Evolutionary conservation across 2,888 invertebrate genomes (phyloP).

Genomic region (Philhelius pedissequus): DNA sequence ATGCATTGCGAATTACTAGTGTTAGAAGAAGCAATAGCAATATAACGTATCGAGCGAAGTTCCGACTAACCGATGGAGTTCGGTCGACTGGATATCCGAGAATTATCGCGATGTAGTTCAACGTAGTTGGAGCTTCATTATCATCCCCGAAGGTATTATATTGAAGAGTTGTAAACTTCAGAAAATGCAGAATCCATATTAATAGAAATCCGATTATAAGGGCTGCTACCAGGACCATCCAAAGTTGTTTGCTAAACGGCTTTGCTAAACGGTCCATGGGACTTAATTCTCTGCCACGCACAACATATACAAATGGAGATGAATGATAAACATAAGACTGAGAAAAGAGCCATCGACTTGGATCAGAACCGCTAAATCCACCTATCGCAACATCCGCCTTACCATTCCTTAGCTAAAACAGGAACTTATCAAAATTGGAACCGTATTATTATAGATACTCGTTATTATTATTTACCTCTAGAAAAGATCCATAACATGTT

Average conservation of each 20-base stretch:
- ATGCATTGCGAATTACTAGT: conserved; percentile 74
- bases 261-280: conserved; percentile 69
- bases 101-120: conserved; percentile 69
- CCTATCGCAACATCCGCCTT: conserved; percentile 73
- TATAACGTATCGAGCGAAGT: conserved; percentile 73
- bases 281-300: conserved; percentile 69
- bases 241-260: conserved; percentile 70
- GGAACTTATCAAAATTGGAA: not conserved
- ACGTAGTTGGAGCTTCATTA: conserved; percentile 66
- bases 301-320: conserved; percentile 69
- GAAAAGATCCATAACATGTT: conserved; percentile 71
- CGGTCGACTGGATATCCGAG: conserved; percentile 72
- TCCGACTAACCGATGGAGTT: conserved; percentile 57
- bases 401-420: conserved; percentile 69
- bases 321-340: conserved; percentile 71
- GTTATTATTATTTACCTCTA: conserved; percentile 68
- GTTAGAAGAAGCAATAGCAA: conserved; percentile 72
- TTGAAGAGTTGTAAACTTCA: not conserved
- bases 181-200: not conserved
- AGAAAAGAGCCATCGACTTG: conserved; percentile 67
- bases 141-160: conserved; percentile 68
- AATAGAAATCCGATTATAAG: not conserved
- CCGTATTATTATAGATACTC: too few relatives aligned
- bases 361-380: conserved; percentile 71
- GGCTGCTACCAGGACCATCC: conserved; percentile 64